Percentiles rank a stretch among this genome's conserved stretches.
These are phyloP conservation scores for Ctenodactylus gundi DNA, from an alignment of 2,113 vertebrate genomes.

Conservation along the genomic window DNA sequence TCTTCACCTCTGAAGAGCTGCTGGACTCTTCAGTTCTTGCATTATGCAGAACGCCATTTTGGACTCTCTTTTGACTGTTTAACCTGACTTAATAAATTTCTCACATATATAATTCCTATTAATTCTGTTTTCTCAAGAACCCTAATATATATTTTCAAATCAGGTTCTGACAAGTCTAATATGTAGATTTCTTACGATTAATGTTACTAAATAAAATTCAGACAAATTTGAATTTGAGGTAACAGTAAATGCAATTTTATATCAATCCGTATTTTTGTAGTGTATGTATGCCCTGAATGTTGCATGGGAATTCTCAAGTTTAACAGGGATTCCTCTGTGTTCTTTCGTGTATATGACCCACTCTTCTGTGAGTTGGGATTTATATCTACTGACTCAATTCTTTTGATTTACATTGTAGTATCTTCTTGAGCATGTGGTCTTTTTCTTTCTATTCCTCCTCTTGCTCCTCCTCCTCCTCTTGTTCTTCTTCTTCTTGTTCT, in stretches of 20 bases:
- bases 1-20: too few relatives aligned
- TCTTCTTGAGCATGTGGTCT: too few relatives aligned
- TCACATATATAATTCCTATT: too few relatives aligned
- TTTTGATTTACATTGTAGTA: neutral
- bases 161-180: neutral
- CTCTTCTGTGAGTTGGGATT: neutral
- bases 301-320: neutral
- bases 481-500: too few relatives aligned
- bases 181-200: neutral
- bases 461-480: too few relatives aligned
- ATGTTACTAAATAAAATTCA: neutral
- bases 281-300: neutral
- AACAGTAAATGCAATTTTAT: neutral
- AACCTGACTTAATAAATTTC: too few relatives aligned
- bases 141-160: conserved; percentile 36
- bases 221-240: neutral
- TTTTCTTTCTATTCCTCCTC: too few relatives aligned
- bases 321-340: neutral
- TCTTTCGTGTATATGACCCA: neutral
- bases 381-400: neutral
- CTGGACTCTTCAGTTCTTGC: too few relatives aligned
- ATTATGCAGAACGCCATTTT: too few relatives aligned
- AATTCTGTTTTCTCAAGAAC: too few relatives aligned
- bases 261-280: neutral
- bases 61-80: too few relatives aligned